Base-by-base conservation (phyloP, 2,888 invertebrate species). In the Tinea pellionella region DNA sequence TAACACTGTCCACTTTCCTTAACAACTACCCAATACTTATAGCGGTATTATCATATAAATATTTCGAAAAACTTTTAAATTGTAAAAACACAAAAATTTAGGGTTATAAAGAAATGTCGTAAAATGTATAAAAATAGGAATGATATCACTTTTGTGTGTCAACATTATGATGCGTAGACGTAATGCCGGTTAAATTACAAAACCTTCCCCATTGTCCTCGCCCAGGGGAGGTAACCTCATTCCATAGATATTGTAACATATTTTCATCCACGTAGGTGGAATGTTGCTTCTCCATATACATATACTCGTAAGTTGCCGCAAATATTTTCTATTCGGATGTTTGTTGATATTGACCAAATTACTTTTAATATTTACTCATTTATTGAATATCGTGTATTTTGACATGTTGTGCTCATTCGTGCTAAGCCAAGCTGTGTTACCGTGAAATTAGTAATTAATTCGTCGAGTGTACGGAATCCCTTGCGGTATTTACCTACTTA, bases 1-100 rank as follows among this genome's bases (percentile, higher is more conserved):
- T 24, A 24, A 18, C 56, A 43, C 74, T 72, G 74, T 71, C 75
- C 75, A 75, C 76, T 72, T 32, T 80, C 83, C 80, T 81, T 80
- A 80, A 42, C 47, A 37, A n/a, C 13, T 41, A 41, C 15, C 15
- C 4, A 47, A 47, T 15, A 47, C 15, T 47, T 47, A 6, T 75
- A 78, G 75, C 74, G 74, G 77, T 77, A 78, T 74, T 74, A 71
- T 3, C 9, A 24, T 2, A 24, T 24, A 24, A 3, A 24, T 6
- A 24, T 41, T 41, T n/a, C n/a, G n/a, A n/a, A n/a, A n/a, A n/a
- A n/a, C n/a, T n/a, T n/a, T n/a, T n/a, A n/a, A n/a, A 41, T 13
- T 6, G 41, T 8, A 12, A 41, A 41, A 41, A 8, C 13, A 13
- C 41, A 3, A 41, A 41, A 41, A 8, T 13, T n/a, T n/a, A 41